Base-by-base conservation (phyloP, 2,113 vertebrate genomes). In the Ctenomys sociabilis region DNA sequence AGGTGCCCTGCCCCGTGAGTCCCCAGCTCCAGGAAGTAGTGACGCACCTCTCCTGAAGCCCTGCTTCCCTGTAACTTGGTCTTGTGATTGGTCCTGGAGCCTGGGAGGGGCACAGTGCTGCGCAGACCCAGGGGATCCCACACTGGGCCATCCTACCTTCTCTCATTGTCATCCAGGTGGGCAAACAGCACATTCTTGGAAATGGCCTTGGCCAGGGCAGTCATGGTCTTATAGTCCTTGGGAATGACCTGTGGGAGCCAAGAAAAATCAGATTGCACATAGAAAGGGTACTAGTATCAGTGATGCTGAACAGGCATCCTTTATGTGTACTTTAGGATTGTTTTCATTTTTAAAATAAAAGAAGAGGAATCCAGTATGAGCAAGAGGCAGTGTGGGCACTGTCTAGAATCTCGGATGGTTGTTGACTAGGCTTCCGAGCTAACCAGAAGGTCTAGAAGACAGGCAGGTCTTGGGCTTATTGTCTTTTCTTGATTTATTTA, bases 151-250 rank as follows among this genome's bases (percentile, higher is more conserved):
- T 78, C 98, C 52, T 99, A 99, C 99, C 99, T 99, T 96, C 99
- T 99, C 98, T 99, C 99, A 3, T 99, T 99, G 98, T 99, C 99
- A 70, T 99, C 99, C 85, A 99, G 99, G 96, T 99, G 99, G 94
- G 99, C 99, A 70, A 99, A 99, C 80, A 99, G 99, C 96, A 99
- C 99, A 0, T 99, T 99, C 98, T 99, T 99, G 96, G 99, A 99
- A 95, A 99, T 99, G 96, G 99, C 99, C 96, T 99, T 99, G 82
- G 99, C 99, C 98, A 99, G 97, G 8, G 99, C 99, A 0, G 99
- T 99, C 99, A 99, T 99, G 9, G 99, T 99, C 98, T 99, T 99
- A 97, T 99, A 99, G 99, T 99, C 99, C 98, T 99, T 99, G 68
- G 99, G 99, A 97, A 99, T 99, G 95, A 99, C 99, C 99, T 99